Evolutionary conservation across 2,797 vertebrate species (phyloP), one percentile per base, ranked within the genome.

Genomic region (Eurystomus glaucurus): DNA sequence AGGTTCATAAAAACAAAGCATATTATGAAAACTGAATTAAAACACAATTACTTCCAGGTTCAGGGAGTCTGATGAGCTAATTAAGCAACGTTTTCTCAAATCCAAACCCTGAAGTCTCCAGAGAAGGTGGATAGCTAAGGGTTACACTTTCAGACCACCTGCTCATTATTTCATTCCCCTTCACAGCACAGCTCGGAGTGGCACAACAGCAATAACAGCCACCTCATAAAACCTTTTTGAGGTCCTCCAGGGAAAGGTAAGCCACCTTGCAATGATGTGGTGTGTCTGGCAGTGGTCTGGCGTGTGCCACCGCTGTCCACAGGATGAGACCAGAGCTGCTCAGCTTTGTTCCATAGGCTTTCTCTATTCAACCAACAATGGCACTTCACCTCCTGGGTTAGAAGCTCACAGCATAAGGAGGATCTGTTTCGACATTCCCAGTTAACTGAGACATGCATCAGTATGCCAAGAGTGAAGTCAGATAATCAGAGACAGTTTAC

Each of bases 1-100:
- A 83, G 29, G 71, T 93, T 97, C 90, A 93, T 96, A 95, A 95
- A 96, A 94, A 48, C 78, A 95, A 92, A 95, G 60, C 57, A 37
- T 68, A 41, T 87, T 92, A 83, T 69, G 64, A 94, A 69, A 96
- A 93, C 48, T 55, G 81, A 97, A 93, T 74, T 92, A 91, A 92
- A 95, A 31, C 29, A 15, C 86, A 54, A 85, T 94, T 88, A 79
- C 80, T 96, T 95, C 94, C 93, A 95, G 81, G 57, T 83, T 95
- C 79, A 52, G 39, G 43, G 66, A 83, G 31, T 68, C 75, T 89
- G 60, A 92, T 64, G 37, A 93, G 81, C 55, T 93, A 94, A 92
- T 93, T 96, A 91, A 82, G 48, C 35, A 77, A 39, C 31, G 18
- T 50, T 74, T 94, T 95, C 51, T 88, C 80, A 95, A 65, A 89